Conservation (phyloP, 2,888 invertebrate species). For the Harmothoe impar region DNA sequence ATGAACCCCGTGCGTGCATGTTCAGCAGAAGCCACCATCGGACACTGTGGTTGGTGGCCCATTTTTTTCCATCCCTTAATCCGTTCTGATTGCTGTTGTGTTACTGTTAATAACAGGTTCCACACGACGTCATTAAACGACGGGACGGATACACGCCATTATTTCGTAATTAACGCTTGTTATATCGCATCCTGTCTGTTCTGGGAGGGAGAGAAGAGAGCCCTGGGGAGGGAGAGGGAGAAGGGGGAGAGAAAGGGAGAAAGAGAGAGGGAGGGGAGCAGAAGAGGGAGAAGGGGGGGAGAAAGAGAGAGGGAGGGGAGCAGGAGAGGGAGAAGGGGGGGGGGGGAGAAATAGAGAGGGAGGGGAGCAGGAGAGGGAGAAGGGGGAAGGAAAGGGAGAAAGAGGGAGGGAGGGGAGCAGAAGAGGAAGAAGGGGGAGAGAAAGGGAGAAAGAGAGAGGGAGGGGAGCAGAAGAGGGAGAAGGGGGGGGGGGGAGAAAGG, state of each 20-base stretch:
- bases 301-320: neutral
- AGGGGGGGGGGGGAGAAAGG: no score
- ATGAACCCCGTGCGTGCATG: neutral
- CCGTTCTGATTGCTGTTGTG: neutral
- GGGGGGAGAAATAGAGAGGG: neutral
- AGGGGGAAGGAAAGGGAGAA: no score
- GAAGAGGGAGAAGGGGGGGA: no score
- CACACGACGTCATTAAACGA: neutral
- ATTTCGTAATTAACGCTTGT: conserved; percentile 30
- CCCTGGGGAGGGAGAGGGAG: neutral
- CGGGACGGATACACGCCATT: conserved; percentile 29
- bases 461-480: no score
- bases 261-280: no score
- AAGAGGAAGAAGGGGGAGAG: no score
- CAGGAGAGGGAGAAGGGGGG: neutral
- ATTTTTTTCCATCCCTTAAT: neutral
- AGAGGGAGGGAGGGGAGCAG: no score
- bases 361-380: neutral
- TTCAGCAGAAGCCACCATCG: no score
- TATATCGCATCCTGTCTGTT: conserved; percentile 1
- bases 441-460: no score
- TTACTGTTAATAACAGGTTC: conserved; percentile 26
- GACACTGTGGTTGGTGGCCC: neutral
- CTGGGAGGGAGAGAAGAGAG: neutral
- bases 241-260: no score